Evolutionary conservation across 2,113 vertebrate genomes (phyloP), one percentile per base, ranked within the genome.

Genomic region (Thermophis baileyi): DNA sequence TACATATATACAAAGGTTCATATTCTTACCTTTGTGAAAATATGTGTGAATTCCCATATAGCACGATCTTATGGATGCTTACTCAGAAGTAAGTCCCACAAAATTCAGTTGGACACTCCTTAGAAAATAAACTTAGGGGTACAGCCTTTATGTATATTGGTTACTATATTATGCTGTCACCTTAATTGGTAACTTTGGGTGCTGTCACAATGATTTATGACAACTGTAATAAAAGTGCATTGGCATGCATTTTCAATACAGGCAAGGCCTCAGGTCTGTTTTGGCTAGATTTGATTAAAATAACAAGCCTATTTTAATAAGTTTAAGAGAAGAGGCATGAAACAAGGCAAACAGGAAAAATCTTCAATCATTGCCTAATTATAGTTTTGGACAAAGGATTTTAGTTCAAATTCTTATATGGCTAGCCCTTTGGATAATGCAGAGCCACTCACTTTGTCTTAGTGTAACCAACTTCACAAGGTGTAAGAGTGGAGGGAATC

Each of bases 171-270:
- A 74, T 74, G 60, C 87, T 89, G 57, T 30, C 87, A 55, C 74
- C 30, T 91, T 85, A 91, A 91, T 85, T 91, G 63, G 74, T 85
- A 88, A 69, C 49, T 69, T 16, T 88, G 47, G 49, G 60, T 74
- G 60, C 35, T 89, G 87, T 92, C 91, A 92, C 47, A 74, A 89
- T 89, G 91, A 92, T 30, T 92, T 51, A 88, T 88, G 57, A 69
- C 47, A 88, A 35, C n/a, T 88, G 47, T 92, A 87, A 88, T 22
- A 10, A 86, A 91, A 55, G 2, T 63, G 60, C 35, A 46, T 27
- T 74, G 25, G 47, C 46, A 53, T n/a, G 74, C 49, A 46, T 89
- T 89, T 74, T 30, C 30, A 30, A 25, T 44, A 40, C 30, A 16
- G 50, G 12, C 24, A 88, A 30, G 24, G 87, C 22, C 69, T 51